These are phyloP conservation scores for Drosophila triauraria DNA, from an alignment of 1,140 invertebrate genomes.

Conservation along the genomic window DNA sequence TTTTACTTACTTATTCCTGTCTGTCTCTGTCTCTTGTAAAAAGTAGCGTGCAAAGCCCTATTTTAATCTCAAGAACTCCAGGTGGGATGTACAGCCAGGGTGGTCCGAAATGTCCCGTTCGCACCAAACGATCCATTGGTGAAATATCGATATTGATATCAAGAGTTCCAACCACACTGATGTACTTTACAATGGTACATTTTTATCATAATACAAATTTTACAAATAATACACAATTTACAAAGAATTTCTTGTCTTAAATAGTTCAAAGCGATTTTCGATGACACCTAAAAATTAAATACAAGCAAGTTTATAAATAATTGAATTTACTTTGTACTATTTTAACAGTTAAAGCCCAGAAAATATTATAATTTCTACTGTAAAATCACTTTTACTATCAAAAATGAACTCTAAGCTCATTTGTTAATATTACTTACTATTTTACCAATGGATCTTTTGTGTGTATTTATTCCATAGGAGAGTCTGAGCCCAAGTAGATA, in stretches of 20 bases:
- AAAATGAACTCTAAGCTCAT: no score
- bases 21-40: constrained; percentile 43
- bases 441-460: constrained; percentile 1
- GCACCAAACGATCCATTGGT: not conserved
- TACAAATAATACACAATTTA: no score
- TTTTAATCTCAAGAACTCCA: constrained; percentile 6
- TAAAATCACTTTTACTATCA: not conserved
- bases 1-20: constrained; percentile 4
- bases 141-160: no score
- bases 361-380: not conserved
- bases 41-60: constrained; percentile 39
- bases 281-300: no score
- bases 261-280: no score
- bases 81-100: constrained; percentile 22
- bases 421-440: not conserved
- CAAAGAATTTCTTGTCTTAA: no score
- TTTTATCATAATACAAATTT: no score
- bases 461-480: not conserved
- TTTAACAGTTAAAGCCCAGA: no score
- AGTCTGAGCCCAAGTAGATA: not conserved
- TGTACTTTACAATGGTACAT: no score
- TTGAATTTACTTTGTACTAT: no score
- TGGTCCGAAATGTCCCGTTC: not conserved
- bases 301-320: no score
- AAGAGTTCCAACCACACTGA: no score